Evolutionary conservation across 1,140 invertebrate species (phyloP).

Genomic region (Delia radicum): DNA sequence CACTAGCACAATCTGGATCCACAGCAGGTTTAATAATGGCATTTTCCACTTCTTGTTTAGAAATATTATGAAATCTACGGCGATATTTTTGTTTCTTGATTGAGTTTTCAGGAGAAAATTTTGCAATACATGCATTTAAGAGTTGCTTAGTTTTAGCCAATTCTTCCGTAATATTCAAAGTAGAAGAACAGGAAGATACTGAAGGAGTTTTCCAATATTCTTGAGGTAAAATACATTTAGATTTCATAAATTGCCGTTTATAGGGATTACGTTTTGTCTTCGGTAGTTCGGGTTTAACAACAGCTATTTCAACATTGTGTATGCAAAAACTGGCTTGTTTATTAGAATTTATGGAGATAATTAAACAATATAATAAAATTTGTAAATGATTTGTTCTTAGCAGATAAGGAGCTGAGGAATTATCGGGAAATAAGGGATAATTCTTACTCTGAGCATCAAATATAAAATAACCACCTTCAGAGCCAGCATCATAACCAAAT

Average conservation of each 20-base stretch:
- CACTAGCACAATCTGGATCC: neutral
- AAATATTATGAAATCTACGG: neutral
- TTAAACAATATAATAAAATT: conserved; percentile 62
- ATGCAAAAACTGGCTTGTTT: conserved; percentile 47
- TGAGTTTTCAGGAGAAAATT: neutral
- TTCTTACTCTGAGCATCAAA: conserved; percentile 64
- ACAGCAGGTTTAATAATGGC: neutral
- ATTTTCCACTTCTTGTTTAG: neutral
- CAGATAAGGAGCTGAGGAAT: conserved; percentile 60
- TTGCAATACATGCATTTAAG: neutral
- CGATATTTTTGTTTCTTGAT: neutral
- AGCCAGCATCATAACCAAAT: conserved; percentile 58
- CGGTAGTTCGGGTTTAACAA: conserved; percentile 34
- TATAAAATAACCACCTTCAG: conserved; percentile 62
- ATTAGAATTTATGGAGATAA: conserved; percentile 57
- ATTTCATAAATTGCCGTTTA: neutral
- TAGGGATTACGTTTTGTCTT: neutral
- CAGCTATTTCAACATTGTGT: conserved; percentile 48
- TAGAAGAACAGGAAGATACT: neutral
- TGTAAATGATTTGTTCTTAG: conserved; percentile 62
- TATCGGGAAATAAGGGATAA: conserved; percentile 61
- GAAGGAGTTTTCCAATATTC: neutral
- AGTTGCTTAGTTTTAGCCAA: neutral
- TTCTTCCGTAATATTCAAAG: too few species aligned
- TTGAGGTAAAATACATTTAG: neutral